A percentile compares a stretch with the other conserved stretches of the same genome.
Conservation (phyloP, 2,797 vertebrate species). For the Sebastes minor region DNA sequence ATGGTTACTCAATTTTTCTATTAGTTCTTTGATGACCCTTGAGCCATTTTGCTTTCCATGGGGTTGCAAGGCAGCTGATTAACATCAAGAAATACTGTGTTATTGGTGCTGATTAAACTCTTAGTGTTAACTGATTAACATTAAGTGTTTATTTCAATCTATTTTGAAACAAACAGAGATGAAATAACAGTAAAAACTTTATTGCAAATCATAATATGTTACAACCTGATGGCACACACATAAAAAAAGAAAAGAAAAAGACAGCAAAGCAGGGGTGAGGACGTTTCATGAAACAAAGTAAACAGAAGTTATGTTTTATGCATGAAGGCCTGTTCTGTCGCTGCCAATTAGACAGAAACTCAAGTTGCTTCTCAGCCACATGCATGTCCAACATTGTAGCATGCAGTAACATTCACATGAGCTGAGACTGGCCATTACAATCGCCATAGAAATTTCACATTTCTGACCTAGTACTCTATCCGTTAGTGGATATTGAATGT, state of each 20-base stretch:
- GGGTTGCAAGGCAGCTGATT: background rate
- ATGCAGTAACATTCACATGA: background rate
- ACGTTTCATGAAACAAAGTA: background rate
- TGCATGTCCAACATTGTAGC: background rate
- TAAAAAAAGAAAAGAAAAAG: background rate
- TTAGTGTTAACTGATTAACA: background rate
- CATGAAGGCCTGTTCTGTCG: background rate
- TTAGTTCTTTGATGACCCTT: background rate
- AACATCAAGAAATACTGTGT: background rate
- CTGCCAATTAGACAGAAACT: background rate
- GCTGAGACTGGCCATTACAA: background rate
- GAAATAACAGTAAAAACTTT: background rate
- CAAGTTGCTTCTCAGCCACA: background rate
- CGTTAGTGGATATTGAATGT: slow-evolving; percentile 48
- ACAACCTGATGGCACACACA: background rate
- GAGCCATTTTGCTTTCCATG: background rate
- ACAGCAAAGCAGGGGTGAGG: background rate
- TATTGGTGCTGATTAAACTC: slow-evolving; percentile 4
- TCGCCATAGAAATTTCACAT: background rate
- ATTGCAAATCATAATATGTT: background rate
- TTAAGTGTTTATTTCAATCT: background rate
- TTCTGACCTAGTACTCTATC: slow-evolving; percentile 36
- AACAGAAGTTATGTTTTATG: background rate
- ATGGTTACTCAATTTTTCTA: background rate
- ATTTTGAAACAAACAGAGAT: background rate